Base-by-base conservation (phyloP, 2,888 invertebrate species). In the Metacarcinus magister region DNA sequence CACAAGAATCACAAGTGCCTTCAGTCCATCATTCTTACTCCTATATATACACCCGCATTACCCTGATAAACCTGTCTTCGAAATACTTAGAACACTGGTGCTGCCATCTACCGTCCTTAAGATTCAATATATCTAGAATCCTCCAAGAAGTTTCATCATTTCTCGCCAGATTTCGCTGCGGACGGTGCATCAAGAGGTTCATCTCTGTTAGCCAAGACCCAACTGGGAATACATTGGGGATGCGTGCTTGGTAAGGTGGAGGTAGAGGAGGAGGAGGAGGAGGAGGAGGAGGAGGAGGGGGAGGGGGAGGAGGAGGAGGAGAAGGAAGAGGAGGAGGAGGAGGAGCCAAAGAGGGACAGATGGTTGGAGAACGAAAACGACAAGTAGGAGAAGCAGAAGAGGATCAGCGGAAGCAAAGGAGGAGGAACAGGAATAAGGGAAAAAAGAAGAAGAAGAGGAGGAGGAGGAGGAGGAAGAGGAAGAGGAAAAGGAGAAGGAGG, bases 241-340 rank as follows among this genome's bases (percentile, higher is more conserved):
- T 67, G 67, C 19, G 67, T 67, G 19, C 13, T 54, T 67, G 67
- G 19, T 5, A 7, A n/a, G 67, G 23, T 5, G 67, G n/a, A 23
- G 67, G n/a, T 23, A 5, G 13, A 67, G 67, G 67, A 67, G 67
- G 67, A 67, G 67, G 67, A 67, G 67, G 67, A 67, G 67, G 67
- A 67, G 67, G 67, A 67, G 67, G 67, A 67, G 67, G 67, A 67
- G 67, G 67, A 67, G 67, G 67, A 67, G 67, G 67, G n/a, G 67
- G 67, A 67, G 67, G 67, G n/a, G 67, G n/a, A 10, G 3, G 8
- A 7, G 10, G n/a, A n/a, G n/a, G 54, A 54, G 54, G 54, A 13
- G 54, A 54, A 54, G 54, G 54, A 7, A 8, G 54, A 54, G 7
- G 54, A 54, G 54, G 54, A 54, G 54, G 54, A 54, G 54, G 54